These are phyloP conservation scores for Synaphobranchus kaupii DNA, from an alignment of 2,797 vertebrate genomes.

Conservation along the genomic window DNA sequence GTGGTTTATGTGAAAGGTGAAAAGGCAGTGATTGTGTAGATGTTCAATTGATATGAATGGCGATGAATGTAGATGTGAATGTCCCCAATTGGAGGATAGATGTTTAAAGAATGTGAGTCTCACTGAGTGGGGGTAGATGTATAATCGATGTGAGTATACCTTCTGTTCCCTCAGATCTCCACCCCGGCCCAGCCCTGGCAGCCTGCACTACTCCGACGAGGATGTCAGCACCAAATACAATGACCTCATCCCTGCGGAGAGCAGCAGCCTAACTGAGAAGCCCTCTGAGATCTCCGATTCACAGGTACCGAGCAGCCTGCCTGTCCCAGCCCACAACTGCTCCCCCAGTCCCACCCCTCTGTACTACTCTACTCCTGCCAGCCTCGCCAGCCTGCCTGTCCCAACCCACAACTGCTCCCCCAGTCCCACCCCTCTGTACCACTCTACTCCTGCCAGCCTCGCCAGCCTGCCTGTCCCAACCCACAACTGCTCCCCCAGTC, in stretches of 20 bases:
- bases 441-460: too few species aligned
- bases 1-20: too few species aligned
- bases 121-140: background rate
- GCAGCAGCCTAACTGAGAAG: conserved; percentile 96
- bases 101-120: background rate
- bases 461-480: too few species aligned
- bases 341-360: background rate
- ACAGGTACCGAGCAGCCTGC: conserved; percentile 73
- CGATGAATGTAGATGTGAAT: too few species aligned
- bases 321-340: background rate
- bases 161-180: conserved; percentile 77
- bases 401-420: too few species aligned
- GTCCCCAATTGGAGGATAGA: background rate
- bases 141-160: background rate
- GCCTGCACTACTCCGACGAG: conserved; percentile 94
- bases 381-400: too few species aligned
- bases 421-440: too few species aligned
- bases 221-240: conserved; percentile 96
- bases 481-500: too few species aligned
- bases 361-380: background rate
- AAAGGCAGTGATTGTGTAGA: background rate
- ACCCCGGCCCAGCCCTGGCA: conserved; percentile 92
- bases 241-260: conserved; percentile 92
- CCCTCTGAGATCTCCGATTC: conserved; percentile 95
- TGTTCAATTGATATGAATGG: background rate